These are phyloP conservation scores for Sebastes glaucus DNA, from an alignment of 2,797 vertebrate genomes.

Conservation along the genomic window DNA sequence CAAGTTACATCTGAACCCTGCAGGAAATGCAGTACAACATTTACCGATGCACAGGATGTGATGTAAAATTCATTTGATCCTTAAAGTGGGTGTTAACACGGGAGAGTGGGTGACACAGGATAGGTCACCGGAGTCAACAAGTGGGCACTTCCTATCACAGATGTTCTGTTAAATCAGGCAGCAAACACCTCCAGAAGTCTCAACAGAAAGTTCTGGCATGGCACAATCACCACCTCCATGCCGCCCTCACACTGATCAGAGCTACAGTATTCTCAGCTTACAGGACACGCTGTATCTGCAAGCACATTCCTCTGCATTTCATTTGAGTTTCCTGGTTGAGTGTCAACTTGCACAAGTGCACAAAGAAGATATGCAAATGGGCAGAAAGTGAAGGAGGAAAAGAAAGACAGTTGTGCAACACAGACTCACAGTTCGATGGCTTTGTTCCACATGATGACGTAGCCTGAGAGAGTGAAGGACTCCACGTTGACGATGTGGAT, in stretches of 20 bases:
- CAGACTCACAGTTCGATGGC: slow-evolving; percentile 98
- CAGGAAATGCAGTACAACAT: background rate
- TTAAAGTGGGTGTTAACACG: slow-evolving; percentile 26
- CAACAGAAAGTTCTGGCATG: slow-evolving; percentile 37
- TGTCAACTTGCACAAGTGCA: slow-evolving; percentile 12
- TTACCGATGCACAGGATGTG: background rate
- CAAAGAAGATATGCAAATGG: slow-evolving; percentile 32
- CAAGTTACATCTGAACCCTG: background rate
- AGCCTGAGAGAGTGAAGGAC: slow-evolving; percentile 99
- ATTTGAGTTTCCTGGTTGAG: slow-evolving; percentile 43
- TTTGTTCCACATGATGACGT: slow-evolving; percentile 99
- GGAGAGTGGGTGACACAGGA: slow-evolving; percentile 31
- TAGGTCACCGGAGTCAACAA: slow-evolving; percentile 30
- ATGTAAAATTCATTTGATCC: slow-evolving; percentile 22
- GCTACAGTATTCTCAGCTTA: slow-evolving; percentile 25
- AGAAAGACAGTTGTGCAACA: background rate
- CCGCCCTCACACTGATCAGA: slow-evolving; percentile 43
- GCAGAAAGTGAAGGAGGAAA: background rate
- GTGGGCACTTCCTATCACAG: slow-evolving; percentile 53
- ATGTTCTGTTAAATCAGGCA: slow-evolving; percentile 44
- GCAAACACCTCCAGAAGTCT: slow-evolving; percentile 57
- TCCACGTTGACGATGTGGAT: slow-evolving; percentile 99
- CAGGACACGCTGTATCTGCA: slow-evolving; percentile 41
- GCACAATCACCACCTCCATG: slow-evolving; percentile 45
- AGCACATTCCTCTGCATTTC: slow-evolving; percentile 34